phyloP scores from a whole-genome alignment of 2,888 invertebrate genomes.

The Sycophila texana region DNA sequence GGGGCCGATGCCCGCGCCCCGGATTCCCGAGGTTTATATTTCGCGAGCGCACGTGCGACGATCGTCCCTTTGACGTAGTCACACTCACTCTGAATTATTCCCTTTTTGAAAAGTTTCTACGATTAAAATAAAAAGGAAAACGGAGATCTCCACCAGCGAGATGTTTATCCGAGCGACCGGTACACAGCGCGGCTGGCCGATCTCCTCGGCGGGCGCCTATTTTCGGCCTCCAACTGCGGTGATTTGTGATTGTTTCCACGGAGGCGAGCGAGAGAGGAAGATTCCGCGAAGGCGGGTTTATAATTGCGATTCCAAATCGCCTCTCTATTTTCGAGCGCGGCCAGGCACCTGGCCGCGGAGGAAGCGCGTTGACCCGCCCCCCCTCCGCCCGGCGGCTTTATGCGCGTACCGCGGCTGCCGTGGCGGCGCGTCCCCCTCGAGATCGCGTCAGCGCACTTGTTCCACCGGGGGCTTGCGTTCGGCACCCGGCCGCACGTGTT shows the following conservation, averaged over 20 bases:
- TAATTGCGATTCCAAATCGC: constrained; percentile 50
- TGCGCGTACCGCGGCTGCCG: no score
- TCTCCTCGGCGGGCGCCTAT: constrained; percentile 9
- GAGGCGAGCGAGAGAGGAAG: constrained; percentile 13
- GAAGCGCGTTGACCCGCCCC: constrained; percentile 29
- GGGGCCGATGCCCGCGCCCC: constrained; percentile 33
- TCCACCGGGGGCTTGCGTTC: constrained; percentile 19
- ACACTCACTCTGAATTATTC: neutral
- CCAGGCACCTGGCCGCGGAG: constrained; percentile 24
- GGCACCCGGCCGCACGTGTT: neutral
- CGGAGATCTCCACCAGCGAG: no score
- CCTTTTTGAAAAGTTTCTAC: neutral
- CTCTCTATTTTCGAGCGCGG: constrained; percentile 41
- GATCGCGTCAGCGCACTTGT: neutral
- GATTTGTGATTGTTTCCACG: constrained; percentile 53
- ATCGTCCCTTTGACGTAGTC: no score
- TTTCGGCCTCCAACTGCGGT: constrained; percentile 22
- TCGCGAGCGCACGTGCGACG: constrained; percentile 27
- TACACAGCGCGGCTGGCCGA: no score
- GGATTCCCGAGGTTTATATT: constrained; percentile 45
- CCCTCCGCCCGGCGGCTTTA: neutral
- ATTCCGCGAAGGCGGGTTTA: constrained; percentile 52
- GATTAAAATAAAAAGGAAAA: no score
- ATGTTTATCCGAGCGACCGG: no score
- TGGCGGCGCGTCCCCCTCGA: neutral